Conservation (phyloP, 2,113 vertebrate species). For the Tyto alba region DNA sequence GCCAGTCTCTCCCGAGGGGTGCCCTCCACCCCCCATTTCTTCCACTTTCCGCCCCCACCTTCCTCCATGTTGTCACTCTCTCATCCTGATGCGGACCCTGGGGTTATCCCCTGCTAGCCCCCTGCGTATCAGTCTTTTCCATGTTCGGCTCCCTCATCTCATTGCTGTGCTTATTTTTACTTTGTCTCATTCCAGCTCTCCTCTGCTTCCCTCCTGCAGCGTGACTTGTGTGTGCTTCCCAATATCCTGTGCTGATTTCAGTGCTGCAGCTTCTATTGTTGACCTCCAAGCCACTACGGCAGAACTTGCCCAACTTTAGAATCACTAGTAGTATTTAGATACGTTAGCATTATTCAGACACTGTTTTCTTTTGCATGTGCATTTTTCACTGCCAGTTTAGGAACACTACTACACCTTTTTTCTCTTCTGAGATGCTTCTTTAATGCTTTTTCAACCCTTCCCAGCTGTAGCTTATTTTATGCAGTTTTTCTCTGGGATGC, state of each 20-base stretch:
- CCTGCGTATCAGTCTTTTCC: accelerated
- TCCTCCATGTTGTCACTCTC: background rate
- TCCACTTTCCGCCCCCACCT: background rate
- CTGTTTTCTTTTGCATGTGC: accelerated
- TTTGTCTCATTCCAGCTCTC: background rate
- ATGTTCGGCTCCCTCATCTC: accelerated
- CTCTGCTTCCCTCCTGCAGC: background rate
- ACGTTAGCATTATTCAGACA: background rate
- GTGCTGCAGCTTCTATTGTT: background rate
- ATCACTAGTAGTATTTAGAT: too few species aligned
- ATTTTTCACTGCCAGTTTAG: background rate
- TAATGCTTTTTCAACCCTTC: background rate
- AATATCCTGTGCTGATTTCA: background rate
- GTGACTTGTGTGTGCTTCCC: background rate
- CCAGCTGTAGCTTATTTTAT: background rate
- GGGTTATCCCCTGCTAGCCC: background rate
- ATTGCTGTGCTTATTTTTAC: background rate
- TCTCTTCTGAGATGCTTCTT: background rate
- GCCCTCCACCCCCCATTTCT: too few species aligned
- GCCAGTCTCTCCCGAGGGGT: background rate
- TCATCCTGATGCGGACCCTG: background rate
- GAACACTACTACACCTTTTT: accelerated
- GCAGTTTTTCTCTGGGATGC: background rate
- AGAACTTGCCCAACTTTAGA: background rate
- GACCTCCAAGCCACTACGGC: background rate